Percentiles rank a stretch among this genome's conserved stretches.
Evolutionary conservation across 2,888 invertebrate genomes (phyloP).

Genomic region (Diaphora mendica): DNA sequence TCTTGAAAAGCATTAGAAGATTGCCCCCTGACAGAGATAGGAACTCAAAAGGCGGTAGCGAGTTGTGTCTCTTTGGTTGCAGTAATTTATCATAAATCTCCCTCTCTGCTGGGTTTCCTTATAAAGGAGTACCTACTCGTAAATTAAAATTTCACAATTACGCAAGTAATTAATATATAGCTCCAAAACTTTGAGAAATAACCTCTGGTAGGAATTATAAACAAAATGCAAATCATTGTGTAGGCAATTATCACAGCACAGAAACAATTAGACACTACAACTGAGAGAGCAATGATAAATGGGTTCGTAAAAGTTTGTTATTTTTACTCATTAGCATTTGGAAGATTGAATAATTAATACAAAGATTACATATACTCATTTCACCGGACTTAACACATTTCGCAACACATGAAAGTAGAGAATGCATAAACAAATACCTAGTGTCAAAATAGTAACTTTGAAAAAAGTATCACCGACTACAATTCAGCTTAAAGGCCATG

Average conservation of each 20-base stretch:
- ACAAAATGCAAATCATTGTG: slow-evolving; percentile 18
- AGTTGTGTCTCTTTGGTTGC: neutral
- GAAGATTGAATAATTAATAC: neutral
- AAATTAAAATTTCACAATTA: neutral
- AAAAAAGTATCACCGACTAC: neutral
- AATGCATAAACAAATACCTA: neutral
- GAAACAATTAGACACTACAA: slow-evolving; percentile 11
- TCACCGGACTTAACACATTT: slow-evolving; percentile 3
- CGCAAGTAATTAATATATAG: neutral
- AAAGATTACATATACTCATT: neutral
- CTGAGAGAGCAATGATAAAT: slow-evolving; percentile 21
- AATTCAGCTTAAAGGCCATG: too few relatives aligned
- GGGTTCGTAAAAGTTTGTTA: slow-evolving; percentile 18
- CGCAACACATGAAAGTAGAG: neutral
- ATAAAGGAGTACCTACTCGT: neutral
- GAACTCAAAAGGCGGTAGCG: neutral
- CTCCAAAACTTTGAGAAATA: neutral
- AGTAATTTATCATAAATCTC: neutral
- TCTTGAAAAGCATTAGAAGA: too few relatives aligned
- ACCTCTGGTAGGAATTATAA: neutral
- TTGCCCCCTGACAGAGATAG: neutral
- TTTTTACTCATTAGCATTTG: slow-evolving; percentile 14
- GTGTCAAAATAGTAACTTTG: neutral
- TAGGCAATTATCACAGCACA: slow-evolving; percentile 10
- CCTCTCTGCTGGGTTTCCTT: neutral